A percentile compares a stretch with the other conserved stretches of the same genome.
Evolutionary conservation across 2,113 vertebrate genomes (phyloP).

Genomic region (Tupaia tana): DNA sequence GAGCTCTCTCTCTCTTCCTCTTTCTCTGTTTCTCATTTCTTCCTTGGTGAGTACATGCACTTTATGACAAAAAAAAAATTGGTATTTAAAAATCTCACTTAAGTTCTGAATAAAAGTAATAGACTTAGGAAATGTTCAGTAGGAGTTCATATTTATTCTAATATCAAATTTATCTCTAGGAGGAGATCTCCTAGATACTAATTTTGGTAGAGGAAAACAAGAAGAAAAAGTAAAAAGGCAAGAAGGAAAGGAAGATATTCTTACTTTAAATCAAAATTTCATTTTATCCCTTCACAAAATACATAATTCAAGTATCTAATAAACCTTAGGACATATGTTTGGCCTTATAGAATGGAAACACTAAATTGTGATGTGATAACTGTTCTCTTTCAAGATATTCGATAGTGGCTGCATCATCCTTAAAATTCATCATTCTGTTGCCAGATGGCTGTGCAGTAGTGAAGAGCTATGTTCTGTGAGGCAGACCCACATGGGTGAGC

Average conservation of each 20-base stretch:
- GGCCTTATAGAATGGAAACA: neutral
- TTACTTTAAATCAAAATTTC: neutral
- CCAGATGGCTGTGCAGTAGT: no score
- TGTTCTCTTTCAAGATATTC: neutral
- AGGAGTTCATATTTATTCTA: neutral
- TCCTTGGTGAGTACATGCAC: no score
- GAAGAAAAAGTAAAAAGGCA: neutral
- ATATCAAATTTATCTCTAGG: neutral
- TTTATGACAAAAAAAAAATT: neutral
- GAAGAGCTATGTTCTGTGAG: no score
- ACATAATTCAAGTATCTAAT: neutral
- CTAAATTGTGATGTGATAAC: neutral
- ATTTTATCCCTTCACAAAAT: neutral
- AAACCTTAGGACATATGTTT: neutral
- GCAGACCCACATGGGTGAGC: no score
- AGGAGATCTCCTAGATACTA: neutral
- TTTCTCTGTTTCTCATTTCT: no score
- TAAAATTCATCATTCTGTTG: neutral
- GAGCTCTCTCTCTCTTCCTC: no score
- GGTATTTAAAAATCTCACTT: neutral
- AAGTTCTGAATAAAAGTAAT: neutral
- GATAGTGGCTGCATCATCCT: neutral
- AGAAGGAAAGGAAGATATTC: neutral
- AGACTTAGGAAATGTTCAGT: neutral
- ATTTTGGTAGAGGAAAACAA: neutral